These are phyloP conservation scores for Eonycteris spelaea DNA, from an alignment of 2,113 vertebrate species.

Conservation along the genomic window DNA sequence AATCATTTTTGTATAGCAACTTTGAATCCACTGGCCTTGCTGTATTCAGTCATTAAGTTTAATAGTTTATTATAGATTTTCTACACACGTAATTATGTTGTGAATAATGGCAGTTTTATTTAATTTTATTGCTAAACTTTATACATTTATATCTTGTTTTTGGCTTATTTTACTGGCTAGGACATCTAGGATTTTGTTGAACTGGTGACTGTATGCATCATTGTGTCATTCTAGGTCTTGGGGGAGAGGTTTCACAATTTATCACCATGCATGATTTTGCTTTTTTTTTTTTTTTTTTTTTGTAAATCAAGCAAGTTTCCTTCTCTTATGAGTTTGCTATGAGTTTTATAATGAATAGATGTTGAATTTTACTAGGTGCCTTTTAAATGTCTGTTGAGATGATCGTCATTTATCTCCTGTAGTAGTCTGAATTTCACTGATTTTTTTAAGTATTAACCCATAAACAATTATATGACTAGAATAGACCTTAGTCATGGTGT, in stretches of 20 bases:
- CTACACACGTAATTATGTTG: background rate
- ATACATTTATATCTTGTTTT: background rate
- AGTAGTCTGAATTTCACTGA: background rate
- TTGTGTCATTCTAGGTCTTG: background rate
- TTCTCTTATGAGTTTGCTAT: background rate
- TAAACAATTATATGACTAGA: background rate
- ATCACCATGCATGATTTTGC: background rate
- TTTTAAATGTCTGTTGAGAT: background rate
- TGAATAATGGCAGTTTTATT: slow-evolving; percentile 1
- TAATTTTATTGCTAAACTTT: background rate
- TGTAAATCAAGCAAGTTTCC: background rate
- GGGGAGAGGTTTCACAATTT: background rate
- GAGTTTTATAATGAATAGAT: background rate
- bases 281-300: background rate
- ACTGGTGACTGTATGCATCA: background rate
- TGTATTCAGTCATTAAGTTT: background rate
- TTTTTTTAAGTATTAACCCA: background rate
- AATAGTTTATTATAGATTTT: slow-evolving; percentile 4
- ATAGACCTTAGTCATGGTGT: background rate
- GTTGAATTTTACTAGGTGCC: background rate
- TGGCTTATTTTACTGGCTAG: background rate
- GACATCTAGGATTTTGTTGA: too few species aligned
- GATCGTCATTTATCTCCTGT: background rate
- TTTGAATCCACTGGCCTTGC: background rate
- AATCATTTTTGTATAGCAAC: background rate